Evolutionary conservation across 2,888 invertebrate species (phyloP), one percentile per base, ranked within the genome.

Genomic region (Lasioglossum pauxillum): DNA sequence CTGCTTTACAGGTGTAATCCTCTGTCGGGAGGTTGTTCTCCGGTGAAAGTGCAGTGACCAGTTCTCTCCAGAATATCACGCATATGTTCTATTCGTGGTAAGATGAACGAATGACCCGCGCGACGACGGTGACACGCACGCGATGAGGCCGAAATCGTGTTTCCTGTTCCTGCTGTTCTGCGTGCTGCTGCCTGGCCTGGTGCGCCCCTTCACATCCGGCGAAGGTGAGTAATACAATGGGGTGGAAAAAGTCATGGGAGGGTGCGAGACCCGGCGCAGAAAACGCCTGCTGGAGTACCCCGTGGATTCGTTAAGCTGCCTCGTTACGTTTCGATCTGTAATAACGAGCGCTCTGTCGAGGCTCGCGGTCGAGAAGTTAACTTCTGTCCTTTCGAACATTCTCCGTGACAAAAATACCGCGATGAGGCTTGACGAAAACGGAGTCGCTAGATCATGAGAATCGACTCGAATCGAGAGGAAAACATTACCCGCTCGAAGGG

Each of bases 101-200:
- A 92, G 86, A 94, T 94, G 95, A 92, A 93, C 94, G 94, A 94
- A 94, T 95, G 94, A 92, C 90, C 85, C 82, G 73, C 71, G 73
- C 41, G 83, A 89, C 76, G 84, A 90, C 91, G 60, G 60, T 60
- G 92, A 92, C 86, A 88, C 89, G 89, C 92, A 75, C 93, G 94
- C 93, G 92, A 95, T 95, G 95, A 95, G 93, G 94, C 94, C 93
- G 92, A 94, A 94, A 93, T 93, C 93, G 93, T 94, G 93, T 90
- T 89, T 90, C 90, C 91, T 94, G 90, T 92, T 94, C 88, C 91
- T 94, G 90, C 88, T 93, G 87, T 93, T 93, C 90, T 94, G 92
- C 92, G 91, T 93, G 85, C 90, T 93, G 88, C 90, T 94, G 87
- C 93, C 93, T 79, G 91, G 91, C 82, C 90, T 91, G 84, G 93